Conservation (phyloP, 2,888 invertebrate species). For the Myopa testacea region DNA sequence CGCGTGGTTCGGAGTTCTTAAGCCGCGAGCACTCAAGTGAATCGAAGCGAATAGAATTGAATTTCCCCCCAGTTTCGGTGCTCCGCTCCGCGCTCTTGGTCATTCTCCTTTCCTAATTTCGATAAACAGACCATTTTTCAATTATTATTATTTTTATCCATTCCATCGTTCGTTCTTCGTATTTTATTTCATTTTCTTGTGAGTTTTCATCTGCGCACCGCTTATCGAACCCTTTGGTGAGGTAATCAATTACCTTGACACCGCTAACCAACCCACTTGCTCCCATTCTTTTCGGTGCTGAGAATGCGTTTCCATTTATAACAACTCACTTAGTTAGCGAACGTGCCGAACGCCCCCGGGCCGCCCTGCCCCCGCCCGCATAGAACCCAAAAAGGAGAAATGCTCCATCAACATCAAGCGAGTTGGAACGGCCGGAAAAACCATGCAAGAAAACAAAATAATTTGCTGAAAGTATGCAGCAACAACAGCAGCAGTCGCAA, state of each 20-base stretch:
- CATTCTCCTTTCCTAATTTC: background rate
- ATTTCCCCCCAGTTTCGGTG: too few relatives aligned
- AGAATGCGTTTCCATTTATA: constrained; percentile 25
- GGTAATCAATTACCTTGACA: constrained; percentile 35
- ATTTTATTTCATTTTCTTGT: background rate
- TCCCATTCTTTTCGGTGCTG: background rate
- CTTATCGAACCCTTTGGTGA: constrained; percentile 19
- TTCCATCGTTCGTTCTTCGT: background rate
- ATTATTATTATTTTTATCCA: background rate
- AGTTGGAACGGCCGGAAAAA: background rate
- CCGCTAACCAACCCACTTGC: constrained; percentile 34
- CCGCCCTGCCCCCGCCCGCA: background rate
- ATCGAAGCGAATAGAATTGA: too few relatives aligned
- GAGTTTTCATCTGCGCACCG: background rate
- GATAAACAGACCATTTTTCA: background rate
- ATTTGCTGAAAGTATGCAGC: background rate
- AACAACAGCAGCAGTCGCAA: background rate
- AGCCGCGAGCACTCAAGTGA: too few relatives aligned
- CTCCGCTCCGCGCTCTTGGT: background rate
- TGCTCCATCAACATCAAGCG: background rate
- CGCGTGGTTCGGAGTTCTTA: too few relatives aligned
- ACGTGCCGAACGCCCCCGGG: background rate
- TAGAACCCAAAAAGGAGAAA: background rate
- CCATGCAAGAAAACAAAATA: background rate
- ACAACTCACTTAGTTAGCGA: constrained; percentile 31